Percentiles rank a stretch among this genome's conserved stretches.
These are phyloP conservation scores for Spisula solida DNA, from an alignment of 2,888 invertebrate species.

Conservation along the genomic window DNA sequence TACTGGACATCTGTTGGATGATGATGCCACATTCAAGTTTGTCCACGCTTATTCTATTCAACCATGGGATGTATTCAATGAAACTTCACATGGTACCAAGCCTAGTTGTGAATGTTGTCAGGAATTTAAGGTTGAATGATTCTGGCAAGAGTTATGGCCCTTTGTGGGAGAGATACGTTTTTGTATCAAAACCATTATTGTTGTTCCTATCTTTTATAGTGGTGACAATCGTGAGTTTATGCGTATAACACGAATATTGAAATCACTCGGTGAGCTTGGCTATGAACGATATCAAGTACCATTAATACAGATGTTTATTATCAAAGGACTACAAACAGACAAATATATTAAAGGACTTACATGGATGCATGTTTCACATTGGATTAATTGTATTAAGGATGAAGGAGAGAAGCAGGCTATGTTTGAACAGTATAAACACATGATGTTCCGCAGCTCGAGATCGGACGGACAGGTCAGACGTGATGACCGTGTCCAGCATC, in stretches of 20 bases:
- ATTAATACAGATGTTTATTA: conserved; percentile 45
- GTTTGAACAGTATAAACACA: background rate
- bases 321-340: conserved; percentile 26
- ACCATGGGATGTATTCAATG: too few species aligned
- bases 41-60: too few species aligned
- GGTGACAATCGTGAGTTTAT: background rate
- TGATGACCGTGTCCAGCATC: background rate
- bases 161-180: too few species aligned
- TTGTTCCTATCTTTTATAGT: background rate
- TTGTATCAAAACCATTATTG: too few species aligned
- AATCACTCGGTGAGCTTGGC: conserved; percentile 53
- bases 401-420: conserved; percentile 24
- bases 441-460: background rate
- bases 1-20: too few species aligned
- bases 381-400: conserved; percentile 43
- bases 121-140: too few species aligned
- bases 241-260: conserved; percentile 44
- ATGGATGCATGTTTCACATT: conserved; percentile 34
- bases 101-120: too few species aligned
- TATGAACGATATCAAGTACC: conserved; percentile 54
- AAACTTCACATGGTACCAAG: too few species aligned
- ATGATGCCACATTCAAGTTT: too few species aligned
- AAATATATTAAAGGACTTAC: conserved; percentile 29
- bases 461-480: background rate
- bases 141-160: background rate